Evolutionary conservation across 2,113 vertebrate species (phyloP).

Genomic region (Sebastes schlegelii): DNA sequence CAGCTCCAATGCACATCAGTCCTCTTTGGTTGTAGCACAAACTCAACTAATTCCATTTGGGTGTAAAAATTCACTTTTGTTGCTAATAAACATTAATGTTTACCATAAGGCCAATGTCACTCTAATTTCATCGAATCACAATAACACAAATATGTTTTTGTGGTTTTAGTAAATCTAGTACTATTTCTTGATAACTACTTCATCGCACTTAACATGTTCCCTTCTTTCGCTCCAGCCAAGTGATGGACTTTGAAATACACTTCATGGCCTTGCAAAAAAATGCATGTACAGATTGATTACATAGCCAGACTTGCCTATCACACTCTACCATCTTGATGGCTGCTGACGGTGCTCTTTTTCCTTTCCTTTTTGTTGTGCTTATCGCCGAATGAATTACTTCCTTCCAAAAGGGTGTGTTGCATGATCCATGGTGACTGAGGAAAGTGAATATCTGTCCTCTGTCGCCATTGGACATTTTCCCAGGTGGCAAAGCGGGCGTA

Average conservation of each 20-base stretch:
- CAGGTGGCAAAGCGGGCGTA: slow-evolving; percentile 27
- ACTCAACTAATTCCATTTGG: background rate
- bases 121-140: background rate
- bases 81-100: background rate
- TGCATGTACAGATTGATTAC: slow-evolving; percentile 64
- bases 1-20: background rate
- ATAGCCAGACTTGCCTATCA: slow-evolving; percentile 56
- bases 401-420: slow-evolving; percentile 60
- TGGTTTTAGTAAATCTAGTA: background rate
- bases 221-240: slow-evolving; percentile 4
- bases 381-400: slow-evolving; percentile 60
- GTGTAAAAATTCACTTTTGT: background rate
- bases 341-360: slow-evolving; percentile 67
- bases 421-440: slow-evolving; percentile 60
- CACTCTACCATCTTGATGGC: slow-evolving; percentile 57
- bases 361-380: slow-evolving; percentile 58
- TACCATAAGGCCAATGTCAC: background rate
- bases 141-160: background rate
- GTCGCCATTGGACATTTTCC: slow-evolving; percentile 49
- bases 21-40: background rate
- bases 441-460: slow-evolving; percentile 65
- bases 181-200: background rate
- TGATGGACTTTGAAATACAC: slow-evolving; percentile 40
- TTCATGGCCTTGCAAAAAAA: slow-evolving; percentile 48
- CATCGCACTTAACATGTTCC: background rate